Evolutionary conservation across 2,113 vertebrate genomes (phyloP).

Genomic region (Mellivora capensis): DNA sequence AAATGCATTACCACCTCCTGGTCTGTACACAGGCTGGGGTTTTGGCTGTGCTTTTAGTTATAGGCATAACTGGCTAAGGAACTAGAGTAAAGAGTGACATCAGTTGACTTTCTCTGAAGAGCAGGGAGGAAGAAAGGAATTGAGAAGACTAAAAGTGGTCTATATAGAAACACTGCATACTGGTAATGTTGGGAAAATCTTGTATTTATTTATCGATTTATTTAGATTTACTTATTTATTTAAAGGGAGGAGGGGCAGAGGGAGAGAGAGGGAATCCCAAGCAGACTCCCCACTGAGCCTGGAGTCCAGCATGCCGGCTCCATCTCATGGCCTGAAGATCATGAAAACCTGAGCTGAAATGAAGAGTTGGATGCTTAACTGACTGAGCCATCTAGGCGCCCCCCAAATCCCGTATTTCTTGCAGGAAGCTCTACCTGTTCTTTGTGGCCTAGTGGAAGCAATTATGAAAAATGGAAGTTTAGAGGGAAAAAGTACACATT

Average conservation of each 20-base stretch:
- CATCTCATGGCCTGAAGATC: background rate
- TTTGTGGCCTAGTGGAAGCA: background rate
- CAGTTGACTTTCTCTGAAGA: background rate
- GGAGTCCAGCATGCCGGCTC: background rate
- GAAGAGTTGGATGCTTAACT: background rate
- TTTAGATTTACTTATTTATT: background rate
- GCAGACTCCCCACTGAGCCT: background rate
- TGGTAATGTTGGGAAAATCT: background rate
- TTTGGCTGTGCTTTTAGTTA: background rate
- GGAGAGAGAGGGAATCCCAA: background rate
- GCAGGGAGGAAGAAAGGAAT: background rate
- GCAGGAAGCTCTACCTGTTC: background rate
- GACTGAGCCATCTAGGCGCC: background rate
- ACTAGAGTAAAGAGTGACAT: background rate
- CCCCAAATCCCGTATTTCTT: background rate
- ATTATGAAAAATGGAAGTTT: background rate
- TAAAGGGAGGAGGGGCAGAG: background rate
- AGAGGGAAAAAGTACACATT: background rate
- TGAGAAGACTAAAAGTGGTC: too few species aligned
- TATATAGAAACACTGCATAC: background rate
- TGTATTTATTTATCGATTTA: background rate
- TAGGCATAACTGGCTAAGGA: background rate
- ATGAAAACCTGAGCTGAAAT: background rate
- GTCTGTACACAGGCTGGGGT: accelerated
- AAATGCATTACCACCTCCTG: too few species aligned